A percentile compares a stretch with the other conserved stretches of the same genome.
phyloP scores from a whole-genome alignment of 2,113 vertebrate genomes.

The Callithrix jacchus region DNA sequence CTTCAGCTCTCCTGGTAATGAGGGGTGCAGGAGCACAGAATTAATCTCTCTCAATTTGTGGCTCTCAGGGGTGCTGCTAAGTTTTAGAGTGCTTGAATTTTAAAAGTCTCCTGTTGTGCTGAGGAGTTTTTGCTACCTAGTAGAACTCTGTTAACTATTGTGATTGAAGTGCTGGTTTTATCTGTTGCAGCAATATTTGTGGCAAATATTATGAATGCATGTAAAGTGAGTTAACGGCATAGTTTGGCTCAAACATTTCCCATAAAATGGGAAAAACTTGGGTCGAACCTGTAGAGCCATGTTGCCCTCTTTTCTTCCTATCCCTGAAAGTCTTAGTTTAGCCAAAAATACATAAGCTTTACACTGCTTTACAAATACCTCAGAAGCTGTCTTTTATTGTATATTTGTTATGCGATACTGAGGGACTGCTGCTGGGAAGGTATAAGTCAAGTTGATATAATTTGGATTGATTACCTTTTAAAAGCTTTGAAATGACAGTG shows the following conservation, averaged over 20 bases:
- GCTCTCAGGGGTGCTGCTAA: slow-evolving; percentile 88
- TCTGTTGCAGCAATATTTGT: slow-evolving; percentile 75
- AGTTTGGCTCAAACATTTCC: neutral
- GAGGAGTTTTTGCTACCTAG: slow-evolving; percentile 78
- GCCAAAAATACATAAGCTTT: slow-evolving; percentile 31
- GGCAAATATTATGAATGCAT: slow-evolving; percentile 66
- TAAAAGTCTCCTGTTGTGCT: slow-evolving; percentile 86
- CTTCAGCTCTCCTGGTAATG: slow-evolving; percentile 89
- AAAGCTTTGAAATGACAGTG: slow-evolving; percentile 79
- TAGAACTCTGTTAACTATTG: slow-evolving; percentile 72
- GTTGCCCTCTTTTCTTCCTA: neutral
- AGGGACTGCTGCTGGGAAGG: slow-evolving; percentile 64
- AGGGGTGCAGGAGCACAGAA: slow-evolving; percentile 88
- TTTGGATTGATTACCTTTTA: slow-evolving; percentile 82
- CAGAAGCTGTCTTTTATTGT: slow-evolving; percentile 19
- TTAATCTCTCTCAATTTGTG: slow-evolving; percentile 92
- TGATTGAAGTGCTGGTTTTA: slow-evolving; percentile 79
- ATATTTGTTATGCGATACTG: slow-evolving; percentile 53
- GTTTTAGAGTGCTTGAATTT: slow-evolving; percentile 88
- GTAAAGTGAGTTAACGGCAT: neutral
- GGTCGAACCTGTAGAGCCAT: neutral
- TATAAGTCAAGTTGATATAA: slow-evolving; percentile 76
- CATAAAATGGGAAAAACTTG: slow-evolving; percentile 9
- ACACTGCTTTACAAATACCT: neutral
- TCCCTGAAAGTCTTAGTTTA: neutral